These are phyloP conservation scores for Engraulis encrasicolus DNA, from an alignment of 2,113 vertebrate genomes.

Conservation along the genomic window DNA sequence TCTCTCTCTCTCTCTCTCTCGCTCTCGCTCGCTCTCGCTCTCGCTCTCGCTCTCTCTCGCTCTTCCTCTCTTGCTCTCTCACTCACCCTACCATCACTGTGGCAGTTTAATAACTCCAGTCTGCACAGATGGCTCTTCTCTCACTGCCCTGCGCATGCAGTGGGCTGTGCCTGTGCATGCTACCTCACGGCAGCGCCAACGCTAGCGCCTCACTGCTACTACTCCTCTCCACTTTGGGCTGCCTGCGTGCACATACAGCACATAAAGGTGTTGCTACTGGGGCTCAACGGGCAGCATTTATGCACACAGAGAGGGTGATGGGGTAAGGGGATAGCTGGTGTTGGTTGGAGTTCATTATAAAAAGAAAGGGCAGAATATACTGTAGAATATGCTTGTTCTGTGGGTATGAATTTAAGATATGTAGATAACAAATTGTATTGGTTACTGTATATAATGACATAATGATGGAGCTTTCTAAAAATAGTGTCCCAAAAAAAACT, in stretches of 20 bases:
- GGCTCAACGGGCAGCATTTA: background rate
- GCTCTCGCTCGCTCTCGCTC: too few species aligned
- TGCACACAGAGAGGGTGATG: background rate
- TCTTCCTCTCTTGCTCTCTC: too few species aligned
- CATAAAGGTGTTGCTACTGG: constrained; percentile 62
- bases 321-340: background rate
- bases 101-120: constrained; percentile 11
- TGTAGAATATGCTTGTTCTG: background rate
- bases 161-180: constrained; percentile 29
- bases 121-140: background rate
- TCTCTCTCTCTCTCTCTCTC: too few species aligned
- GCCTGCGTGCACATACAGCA: constrained; percentile 63
- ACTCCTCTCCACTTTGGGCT: constrained; percentile 50
- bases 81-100: background rate
- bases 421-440: background rate
- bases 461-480: background rate
- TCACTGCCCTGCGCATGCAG: constrained; percentile 40
- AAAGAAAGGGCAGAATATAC: background rate
- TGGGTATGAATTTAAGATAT: background rate
- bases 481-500: background rate
- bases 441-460: background rate
- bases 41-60: too few species aligned
- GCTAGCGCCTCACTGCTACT: constrained; percentile 24
- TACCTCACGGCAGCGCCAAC: constrained; percentile 49
- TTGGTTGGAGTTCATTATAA: background rate